These are phyloP conservation scores for Scaptomyza graminum DNA, from an alignment of 1,140 invertebrate genomes.

Conservation along the genomic window DNA sequence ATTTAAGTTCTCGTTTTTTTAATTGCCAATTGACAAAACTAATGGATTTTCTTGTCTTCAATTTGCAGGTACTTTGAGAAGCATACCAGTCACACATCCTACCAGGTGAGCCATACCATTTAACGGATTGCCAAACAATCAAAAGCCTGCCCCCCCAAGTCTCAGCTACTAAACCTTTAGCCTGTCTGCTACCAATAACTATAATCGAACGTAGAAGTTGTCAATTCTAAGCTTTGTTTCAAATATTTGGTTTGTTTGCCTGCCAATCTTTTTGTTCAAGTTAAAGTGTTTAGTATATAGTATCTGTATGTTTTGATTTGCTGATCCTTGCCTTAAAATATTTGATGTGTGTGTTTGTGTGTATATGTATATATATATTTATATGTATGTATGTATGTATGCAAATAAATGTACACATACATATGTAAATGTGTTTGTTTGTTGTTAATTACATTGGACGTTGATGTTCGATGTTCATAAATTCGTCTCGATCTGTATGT, in stretches of 20 bases:
- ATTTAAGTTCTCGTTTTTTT: no score
- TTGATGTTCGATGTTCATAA: no score
- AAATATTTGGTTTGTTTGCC: not conserved
- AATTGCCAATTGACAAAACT: not conserved
- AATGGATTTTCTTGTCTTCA: not conserved
- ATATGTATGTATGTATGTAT: not conserved
- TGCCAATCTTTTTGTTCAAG: not conserved
- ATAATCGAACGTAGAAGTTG: slow-evolving; percentile 4
- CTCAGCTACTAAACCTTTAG: not conserved
- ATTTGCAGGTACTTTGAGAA: slow-evolving; percentile 97
- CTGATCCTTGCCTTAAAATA: no score
- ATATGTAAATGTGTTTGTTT: slow-evolving; percentile 1
- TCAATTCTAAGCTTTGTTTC: slow-evolving; percentile 4
- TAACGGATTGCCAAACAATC: not conserved
- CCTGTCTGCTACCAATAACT: not conserved
- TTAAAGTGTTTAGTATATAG: not conserved
- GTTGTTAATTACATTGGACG: no score
- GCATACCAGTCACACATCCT: slow-evolving; percentile 95
- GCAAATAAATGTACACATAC: not conserved
- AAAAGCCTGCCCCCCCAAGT: not conserved
- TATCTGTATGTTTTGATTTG: no score
- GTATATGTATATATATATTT: slow-evolving; percentile 7
- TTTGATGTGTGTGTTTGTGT: not conserved
- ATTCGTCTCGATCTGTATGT: no score
- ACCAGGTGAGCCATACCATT: slow-evolving; percentile 90